Evolutionary conservation across 1,140 invertebrate genomes (phyloP).

Genomic region (Sinonovacula constricta): DNA sequence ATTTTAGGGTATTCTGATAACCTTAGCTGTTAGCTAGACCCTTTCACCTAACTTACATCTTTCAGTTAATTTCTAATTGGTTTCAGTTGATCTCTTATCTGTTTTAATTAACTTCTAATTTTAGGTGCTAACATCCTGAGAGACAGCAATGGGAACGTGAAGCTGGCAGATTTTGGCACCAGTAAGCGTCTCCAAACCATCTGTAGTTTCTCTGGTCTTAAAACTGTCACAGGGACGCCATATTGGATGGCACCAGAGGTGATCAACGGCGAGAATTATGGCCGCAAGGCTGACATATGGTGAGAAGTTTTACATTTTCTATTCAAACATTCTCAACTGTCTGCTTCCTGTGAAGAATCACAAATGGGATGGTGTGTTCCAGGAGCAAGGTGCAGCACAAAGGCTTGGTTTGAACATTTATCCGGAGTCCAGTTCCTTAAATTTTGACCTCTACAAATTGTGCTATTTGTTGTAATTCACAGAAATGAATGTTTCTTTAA

Average conservation of each 20-base stretch:
- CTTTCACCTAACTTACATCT: no score
- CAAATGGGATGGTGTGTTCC: not conserved
- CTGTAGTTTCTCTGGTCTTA: slow-evolving; percentile 65
- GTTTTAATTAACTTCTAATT: slow-evolving; percentile 11
- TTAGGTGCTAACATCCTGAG: slow-evolving; percentile 78
- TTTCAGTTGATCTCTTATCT: no score
- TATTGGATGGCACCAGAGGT: slow-evolving; percentile 79
- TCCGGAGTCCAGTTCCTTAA: no score
- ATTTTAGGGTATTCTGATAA: no score
- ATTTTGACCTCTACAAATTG: no score
- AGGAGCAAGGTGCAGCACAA: not conserved
- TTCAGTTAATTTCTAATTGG: no score
- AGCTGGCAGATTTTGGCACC: slow-evolving; percentile 79
- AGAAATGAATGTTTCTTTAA: no score
- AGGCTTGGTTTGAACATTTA: not conserved
- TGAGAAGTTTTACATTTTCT: slow-evolving; percentile 50
- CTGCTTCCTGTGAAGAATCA: not conserved
- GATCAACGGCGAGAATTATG: slow-evolving; percentile 77
- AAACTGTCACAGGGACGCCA: slow-evolving; percentile 76
- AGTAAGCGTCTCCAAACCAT: slow-evolving; percentile 77
- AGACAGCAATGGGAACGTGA: slow-evolving; percentile 77
- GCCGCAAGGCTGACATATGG: slow-evolving; percentile 78
- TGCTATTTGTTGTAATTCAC: no score
- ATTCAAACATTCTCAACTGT: not conserved
- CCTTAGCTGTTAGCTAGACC: no score